Evolutionary conservation across 37 sponge, comb jelly and placozoan species (phyloP), one percentile per base, ranked within the genome.

Genomic region (Spongilla lacustris): DNA sequence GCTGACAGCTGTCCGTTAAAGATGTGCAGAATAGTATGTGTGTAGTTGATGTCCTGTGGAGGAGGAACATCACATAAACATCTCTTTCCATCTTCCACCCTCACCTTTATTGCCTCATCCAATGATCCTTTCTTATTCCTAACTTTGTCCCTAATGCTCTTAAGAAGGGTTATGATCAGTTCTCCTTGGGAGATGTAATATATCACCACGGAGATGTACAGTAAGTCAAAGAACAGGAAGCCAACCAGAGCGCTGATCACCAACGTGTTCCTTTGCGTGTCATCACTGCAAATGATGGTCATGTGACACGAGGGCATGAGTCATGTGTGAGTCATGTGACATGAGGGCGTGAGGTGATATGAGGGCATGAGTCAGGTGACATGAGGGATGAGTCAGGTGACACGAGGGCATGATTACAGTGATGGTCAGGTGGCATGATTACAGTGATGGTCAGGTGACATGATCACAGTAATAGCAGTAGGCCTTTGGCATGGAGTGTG

Each of bases 161-260:
- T 33, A 32, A 94, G 83, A 75, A 75, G 83, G 78, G 49, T 76
- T 17, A 74, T 85, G 28, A 94, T 36, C 29, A 94, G 92, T 68
- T 94, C 88, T n/a, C 89, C 80, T 76, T 94, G 89, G 2, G 80
- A 88, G 31, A n/a, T 30, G 80, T 91, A 94, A 31, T 72, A 88
- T 33, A 91, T 74, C 73, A 94, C 87, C 72, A 91, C 92, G 26
- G 88, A 89, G 29, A 94, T 67, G 81, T 94, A 94, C 69, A 91
- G 79, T 14, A 94, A 73, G 86, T 94, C 95, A 72, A 94, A 91
- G 36, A 91, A 67, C 19, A 88, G 34, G 50, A 94, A 85, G 12
- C 95, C 91, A 26, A 91, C 1, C 12, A 91, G 24, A n/a, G 84
- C 37, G 48, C 66, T 82, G 58, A 84, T 71, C 24, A 89, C 87